phyloP scores from a whole-genome alignment of 1,140 invertebrate genomes.

The Anastrepha obliqua region DNA sequence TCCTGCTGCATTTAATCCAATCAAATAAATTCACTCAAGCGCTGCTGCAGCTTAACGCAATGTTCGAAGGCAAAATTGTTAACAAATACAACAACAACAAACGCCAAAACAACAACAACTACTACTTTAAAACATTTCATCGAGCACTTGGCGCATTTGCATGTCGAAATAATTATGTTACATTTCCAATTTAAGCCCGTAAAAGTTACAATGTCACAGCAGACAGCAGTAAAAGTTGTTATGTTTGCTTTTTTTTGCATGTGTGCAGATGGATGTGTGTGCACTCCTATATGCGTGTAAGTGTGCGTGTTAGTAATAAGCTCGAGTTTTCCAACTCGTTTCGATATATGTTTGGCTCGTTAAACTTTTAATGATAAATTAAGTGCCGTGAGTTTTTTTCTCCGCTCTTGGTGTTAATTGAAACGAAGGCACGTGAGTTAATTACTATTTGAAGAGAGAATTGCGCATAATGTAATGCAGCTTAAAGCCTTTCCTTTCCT shows the following conservation, averaged over 20 bases:
- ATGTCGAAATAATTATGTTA: slow-evolving; percentile 44
- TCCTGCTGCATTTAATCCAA: slow-evolving; percentile 28
- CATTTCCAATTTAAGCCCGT: slow-evolving; percentile 29
- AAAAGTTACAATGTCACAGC: slow-evolving; percentile 12
- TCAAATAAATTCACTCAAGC: slow-evolving; percentile 37
- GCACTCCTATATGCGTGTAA: background rate
- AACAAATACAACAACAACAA: background rate
- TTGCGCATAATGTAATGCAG: background rate
- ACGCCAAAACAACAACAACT: background rate
- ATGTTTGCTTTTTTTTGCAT: background rate
- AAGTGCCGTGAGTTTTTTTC: background rate
- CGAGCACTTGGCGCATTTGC: slow-evolving; percentile 25
- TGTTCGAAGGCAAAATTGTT: background rate
- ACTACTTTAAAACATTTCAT: slow-evolving; percentile 4
- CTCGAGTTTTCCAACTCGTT: slow-evolving; percentile 17
- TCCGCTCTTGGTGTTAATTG: background rate
- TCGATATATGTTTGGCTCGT: slow-evolving; percentile 7
- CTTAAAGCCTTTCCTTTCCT: background rate
- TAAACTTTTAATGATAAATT: slow-evolving; percentile 46
- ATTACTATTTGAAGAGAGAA: background rate
- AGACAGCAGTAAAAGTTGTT: background rate
- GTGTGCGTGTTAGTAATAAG: background rate
- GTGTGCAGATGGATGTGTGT: background rate
- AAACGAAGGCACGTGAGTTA: background rate
- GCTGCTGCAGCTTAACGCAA: slow-evolving; percentile 15